Base-by-base conservation (phyloP, 2,113 vertebrate genomes). In the Actenoides lindsayi region DNA sequence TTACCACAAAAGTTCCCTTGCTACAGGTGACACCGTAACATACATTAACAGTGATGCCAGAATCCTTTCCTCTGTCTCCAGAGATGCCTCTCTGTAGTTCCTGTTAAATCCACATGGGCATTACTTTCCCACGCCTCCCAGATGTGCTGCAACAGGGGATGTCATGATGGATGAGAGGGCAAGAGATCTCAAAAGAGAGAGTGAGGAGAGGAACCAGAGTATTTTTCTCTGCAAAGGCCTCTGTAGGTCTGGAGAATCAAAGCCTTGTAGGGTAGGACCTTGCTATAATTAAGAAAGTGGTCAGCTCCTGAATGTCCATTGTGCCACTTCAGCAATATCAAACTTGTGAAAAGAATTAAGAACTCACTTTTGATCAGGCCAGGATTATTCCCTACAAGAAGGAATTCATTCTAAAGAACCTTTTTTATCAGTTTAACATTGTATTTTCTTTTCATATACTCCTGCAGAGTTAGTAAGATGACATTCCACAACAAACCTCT, bases 101-200 rank as follows among this genome's bases (percentile, higher is more conserved):
- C 68, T 20, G 1, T 3, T 54, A 78, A 4, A 27, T 46, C 28
- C 50, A 31, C 21, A 2, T 0, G 9, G 69, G 9, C 1, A 0
- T 21, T 35, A 28, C 13, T 35, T 20, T 19, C 42, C 73, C 73
- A 50, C 41, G 5, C 7, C 14, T 41, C 31, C 31, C 41, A 64
- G 37, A 5, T 8, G 27, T 83, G 37, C 37, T 67, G 70, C 37
- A 75, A 17, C 37, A 63, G 20, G 16, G 18, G 10, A 17, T 21
- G 13, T 37, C 28, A 68, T 8, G 10, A 39, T 10, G 28, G 11
- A 76, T n/a, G 6, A 70, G 25, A 13, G 13, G 28, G 11, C 30
- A 67, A 24, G n/a, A 44, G 21, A 37, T 19, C 37, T 51, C 21
- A 11, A 23, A 23, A 31, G 73, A 73, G 39, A 27, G 33, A 19